These are phyloP conservation scores for Centropyge bicolor DNA, from an alignment of 2,797 vertebrate genomes.

Conservation along the genomic window DNA sequence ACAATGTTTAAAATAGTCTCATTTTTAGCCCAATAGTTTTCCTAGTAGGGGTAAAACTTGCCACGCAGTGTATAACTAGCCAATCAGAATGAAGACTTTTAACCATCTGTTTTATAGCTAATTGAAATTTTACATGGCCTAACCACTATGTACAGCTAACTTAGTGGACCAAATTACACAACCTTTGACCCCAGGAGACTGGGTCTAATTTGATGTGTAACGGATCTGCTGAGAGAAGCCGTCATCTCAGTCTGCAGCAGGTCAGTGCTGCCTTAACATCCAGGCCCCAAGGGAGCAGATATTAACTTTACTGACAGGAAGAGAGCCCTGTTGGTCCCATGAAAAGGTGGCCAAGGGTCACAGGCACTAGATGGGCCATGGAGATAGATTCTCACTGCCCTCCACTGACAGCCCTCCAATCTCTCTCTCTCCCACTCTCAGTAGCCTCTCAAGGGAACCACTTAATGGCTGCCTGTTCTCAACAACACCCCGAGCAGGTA, in stretches of 20 bases:
- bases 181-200: conserved; percentile 67
- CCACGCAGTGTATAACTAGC: neutral
- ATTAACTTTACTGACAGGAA: conserved; percentile 85
- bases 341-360: conserved; percentile 83
- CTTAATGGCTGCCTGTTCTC: conserved; percentile 77
- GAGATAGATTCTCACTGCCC: conserved; percentile 79
- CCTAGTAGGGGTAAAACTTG: neutral
- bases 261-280: conserved; percentile 67
- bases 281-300: conserved; percentile 73
- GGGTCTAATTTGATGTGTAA: conserved; percentile 71
- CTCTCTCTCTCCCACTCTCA: conserved; percentile 68
- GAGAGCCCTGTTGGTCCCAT: conserved; percentile 81
- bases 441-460: conserved; percentile 72
- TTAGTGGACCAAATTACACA: conserved; percentile 54
- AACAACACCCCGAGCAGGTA: conserved; percentile 79
- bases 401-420: conserved; percentile 59
- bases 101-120: conserved; percentile 28
- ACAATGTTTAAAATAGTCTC: neutral
- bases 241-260: conserved; percentile 66
- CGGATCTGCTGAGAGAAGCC: conserved; percentile 72
- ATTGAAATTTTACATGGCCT: conserved; percentile 14
- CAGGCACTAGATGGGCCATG: conserved; percentile 77
- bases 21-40: neutral
- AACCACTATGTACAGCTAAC: conserved; percentile 33
- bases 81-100: conserved; percentile 14